phyloP scores from a whole-genome alignment of 1,140 invertebrate species.

The Drosophila navojoa region DNA sequence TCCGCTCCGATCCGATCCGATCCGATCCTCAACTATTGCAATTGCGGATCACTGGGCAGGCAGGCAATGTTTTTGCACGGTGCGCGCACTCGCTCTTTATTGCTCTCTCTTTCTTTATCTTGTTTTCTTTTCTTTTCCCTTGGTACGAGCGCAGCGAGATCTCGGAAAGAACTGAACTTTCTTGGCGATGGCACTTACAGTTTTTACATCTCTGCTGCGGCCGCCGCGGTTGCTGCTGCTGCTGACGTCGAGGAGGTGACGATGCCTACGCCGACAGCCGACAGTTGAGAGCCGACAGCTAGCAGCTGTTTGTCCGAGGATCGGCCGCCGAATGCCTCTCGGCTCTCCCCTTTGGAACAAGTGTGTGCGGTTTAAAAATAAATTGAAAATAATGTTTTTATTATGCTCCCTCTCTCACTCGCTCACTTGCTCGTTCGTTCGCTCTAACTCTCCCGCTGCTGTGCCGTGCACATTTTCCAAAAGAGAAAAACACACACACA shows the following conservation, averaged over 20 bases:
- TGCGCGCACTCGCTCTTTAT: slow-evolving; percentile 21
- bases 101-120: neutral
- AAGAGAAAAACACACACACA: slow-evolving; percentile 46
- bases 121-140: neutral
- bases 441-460: neutral
- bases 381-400: slow-evolving; percentile 75
- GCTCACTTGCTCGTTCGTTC: neutral
- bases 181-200: slow-evolving; percentile 76
- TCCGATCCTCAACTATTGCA: slow-evolving; percentile 55
- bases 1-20: slow-evolving; percentile 1
- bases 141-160: slow-evolving; percentile 76
- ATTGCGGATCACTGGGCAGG: slow-evolving; percentile 24
- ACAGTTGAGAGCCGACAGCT: slow-evolving; percentile 48
- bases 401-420: slow-evolving; percentile 45
- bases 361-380: slow-evolving; percentile 80
- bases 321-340: slow-evolving; percentile 24
- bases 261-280: slow-evolving; percentile 28
- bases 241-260: slow-evolving; percentile 62
- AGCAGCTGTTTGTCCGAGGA: slow-evolving; percentile 74
- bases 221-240: slow-evolving; percentile 18
- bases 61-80: slow-evolving; percentile 9
- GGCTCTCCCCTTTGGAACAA: slow-evolving; percentile 64
- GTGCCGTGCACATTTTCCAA: slow-evolving; percentile 49
- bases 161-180: slow-evolving; percentile 82
- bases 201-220: slow-evolving; percentile 70